Conservation (phyloP, 1,140 invertebrate species). For the Amphibalanus amphitrite region DNA sequence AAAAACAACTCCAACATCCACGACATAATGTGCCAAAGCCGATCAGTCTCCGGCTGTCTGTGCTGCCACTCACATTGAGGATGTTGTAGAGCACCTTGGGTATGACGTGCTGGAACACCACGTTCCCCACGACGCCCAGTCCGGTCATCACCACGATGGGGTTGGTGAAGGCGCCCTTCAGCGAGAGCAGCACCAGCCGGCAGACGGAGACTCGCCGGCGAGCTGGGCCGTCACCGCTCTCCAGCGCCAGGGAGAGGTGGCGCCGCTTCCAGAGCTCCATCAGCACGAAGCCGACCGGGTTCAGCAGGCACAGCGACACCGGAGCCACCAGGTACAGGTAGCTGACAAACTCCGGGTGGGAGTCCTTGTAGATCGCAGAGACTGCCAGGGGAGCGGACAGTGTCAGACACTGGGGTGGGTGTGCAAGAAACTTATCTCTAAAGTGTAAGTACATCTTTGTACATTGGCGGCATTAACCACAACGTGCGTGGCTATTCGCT, state of each 20-base stretch:
- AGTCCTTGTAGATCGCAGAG: conserved; percentile 34
- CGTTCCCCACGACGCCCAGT: conserved; percentile 72
- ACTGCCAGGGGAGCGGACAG: conserved; percentile 24
- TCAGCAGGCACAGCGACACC: conserved; percentile 78
- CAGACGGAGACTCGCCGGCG: not conserved
- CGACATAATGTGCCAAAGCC: too few species aligned
- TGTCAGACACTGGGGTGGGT: not conserved
- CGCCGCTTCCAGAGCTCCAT: conserved; percentile 66
- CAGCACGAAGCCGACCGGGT: conserved; percentile 77
- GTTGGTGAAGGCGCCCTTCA: conserved; percentile 61
- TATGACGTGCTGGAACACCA: conserved; percentile 55
- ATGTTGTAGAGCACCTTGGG: conserved; percentile 55
- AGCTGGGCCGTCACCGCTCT: not conserved
- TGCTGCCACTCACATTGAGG: conserved; percentile 43
- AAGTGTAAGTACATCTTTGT: too few species aligned
- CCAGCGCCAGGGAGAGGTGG: conserved; percentile 16
- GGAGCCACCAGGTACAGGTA: conserved; percentile 90
- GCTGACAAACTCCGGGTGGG: conserved; percentile 71
- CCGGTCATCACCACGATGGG: conserved; percentile 85
- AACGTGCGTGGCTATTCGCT: too few species aligned
- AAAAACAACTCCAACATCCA: too few species aligned
- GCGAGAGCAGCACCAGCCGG: conserved; percentile 13
- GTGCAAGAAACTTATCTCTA: too few species aligned
- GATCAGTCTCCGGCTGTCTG: too few species aligned
- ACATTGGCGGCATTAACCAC: too few species aligned